Evolutionary conservation across 2,888 invertebrate species (phyloP), one percentile per base, ranked within the genome.

Genomic region (Ornithoptera priamus): DNA sequence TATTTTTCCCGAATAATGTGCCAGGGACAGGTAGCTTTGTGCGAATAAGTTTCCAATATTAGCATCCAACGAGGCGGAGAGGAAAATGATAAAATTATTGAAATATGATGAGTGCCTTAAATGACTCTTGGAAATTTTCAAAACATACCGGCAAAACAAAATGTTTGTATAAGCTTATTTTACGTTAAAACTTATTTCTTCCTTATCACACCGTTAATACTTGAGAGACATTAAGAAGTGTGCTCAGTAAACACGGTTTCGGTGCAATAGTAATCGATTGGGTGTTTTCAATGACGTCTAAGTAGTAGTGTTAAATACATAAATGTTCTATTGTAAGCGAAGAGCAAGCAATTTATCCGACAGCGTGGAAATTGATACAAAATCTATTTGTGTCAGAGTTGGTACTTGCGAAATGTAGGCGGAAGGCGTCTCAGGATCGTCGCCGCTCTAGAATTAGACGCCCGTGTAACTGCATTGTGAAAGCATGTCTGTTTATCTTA

Each of bases 1-100:
- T 86, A 88, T 85, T 86, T 89, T 85, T 84, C 80, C 79, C 77
- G 81, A 83, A 86, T 85, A 83, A 86, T 83, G 80, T 83, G 77
- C 74, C 73, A 71, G 70, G 76, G 81, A 80, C 83, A 83, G 84
- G 81, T 79, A 84, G 77, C 81, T 83, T 80, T 78, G 78, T 75
- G 74, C 72, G 76, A 78, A 82, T 85, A 83, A 80, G 77, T 82
- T 83, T 81, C 78, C 80, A 77, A 78, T 83, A 82, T 82, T 79
- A 79, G 68, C 71, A 71, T 73, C 71, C 64, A 64, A 65, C 63
- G 58, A 42, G 42, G 15, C 62, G 64, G 12, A 53, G 53, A 56
- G 57, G 42, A 53, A 39, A 46, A 63, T 74, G 59, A 70, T 69
- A 65, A 68, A 68, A 72, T 70, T 71, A 67, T 68, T 69, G 61